phyloP scores from a whole-genome alignment of 2,888 invertebrate genomes.

The Acleris literana region DNA sequence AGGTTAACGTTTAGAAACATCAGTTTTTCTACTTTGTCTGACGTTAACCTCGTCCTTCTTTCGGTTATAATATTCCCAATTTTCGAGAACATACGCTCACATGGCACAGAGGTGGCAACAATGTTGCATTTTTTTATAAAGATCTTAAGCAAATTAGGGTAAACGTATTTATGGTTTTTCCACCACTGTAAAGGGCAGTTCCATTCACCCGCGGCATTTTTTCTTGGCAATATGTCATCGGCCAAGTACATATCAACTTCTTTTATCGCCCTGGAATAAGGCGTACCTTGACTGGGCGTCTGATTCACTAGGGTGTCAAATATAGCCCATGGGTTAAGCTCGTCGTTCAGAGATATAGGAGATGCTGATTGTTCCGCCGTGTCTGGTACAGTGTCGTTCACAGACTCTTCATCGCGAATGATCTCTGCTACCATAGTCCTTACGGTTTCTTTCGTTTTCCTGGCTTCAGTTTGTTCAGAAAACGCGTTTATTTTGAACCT shows the following conservation, averaged over 20 bases:
- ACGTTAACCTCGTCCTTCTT: slow-evolving; percentile 23
- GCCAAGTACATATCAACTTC: slow-evolving; percentile 40
- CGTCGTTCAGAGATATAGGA: slow-evolving; percentile 11
- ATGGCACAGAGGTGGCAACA: slow-evolving; percentile 39
- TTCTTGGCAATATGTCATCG: slow-evolving; percentile 37
- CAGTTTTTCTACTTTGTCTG: no score
- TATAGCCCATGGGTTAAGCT: slow-evolving; percentile 39
- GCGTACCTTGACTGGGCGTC: slow-evolving; percentile 35
- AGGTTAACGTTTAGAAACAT: slow-evolving; percentile 36
- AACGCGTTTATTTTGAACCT: slow-evolving; percentile 38
- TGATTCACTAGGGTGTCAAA: slow-evolving; percentile 36
- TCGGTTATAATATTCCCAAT: slow-evolving; percentile 36
- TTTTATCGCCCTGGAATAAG: slow-evolving; percentile 40
- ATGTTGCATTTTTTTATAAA: slow-evolving; percentile 33
- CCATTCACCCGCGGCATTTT: slow-evolving; percentile 32
- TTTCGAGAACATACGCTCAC: slow-evolving; percentile 40
- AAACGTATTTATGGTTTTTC: slow-evolving; percentile 37
- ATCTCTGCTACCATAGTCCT: slow-evolving; percentile 30
- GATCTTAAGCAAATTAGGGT: slow-evolving; percentile 39
- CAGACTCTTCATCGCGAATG: slow-evolving; percentile 19
- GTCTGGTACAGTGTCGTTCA: neutral
- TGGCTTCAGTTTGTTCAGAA: slow-evolving; percentile 35
- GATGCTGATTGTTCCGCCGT: neutral
- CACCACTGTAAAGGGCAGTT: slow-evolving; percentile 41
- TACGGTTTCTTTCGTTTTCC: slow-evolving; percentile 37